A percentile compares a stretch with the other conserved stretches of the same genome.
Evolutionary conservation across 2,888 invertebrate genomes (phyloP).

Genomic region (Drosophila paranaensis): DNA sequence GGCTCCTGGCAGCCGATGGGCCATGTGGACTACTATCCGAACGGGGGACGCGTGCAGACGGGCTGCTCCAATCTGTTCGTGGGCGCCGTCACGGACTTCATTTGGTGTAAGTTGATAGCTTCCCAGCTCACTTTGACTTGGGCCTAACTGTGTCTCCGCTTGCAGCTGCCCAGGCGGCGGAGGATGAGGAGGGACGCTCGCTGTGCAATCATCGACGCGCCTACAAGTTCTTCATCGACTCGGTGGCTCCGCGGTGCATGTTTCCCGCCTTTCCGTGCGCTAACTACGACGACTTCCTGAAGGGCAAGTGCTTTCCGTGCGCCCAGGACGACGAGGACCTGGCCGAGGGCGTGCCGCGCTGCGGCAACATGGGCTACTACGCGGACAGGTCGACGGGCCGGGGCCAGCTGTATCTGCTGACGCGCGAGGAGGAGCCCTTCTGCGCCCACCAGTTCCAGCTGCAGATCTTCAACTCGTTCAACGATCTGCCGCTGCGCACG

Average conservation of each 20-base stretch:
- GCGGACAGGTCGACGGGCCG: conserved; percentile 93
- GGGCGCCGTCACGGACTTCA: conserved; percentile 95
- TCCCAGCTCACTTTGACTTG: conserved; percentile 36
- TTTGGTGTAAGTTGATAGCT: conserved; percentile 89
- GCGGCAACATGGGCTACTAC: conserved; percentile 97
- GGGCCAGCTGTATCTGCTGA: conserved; percentile 94
- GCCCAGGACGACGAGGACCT: conserved; percentile 82
- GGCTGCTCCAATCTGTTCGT: conserved; percentile 97
- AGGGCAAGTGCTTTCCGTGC: conserved; percentile 91
- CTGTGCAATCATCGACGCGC: conserved; percentile 97
- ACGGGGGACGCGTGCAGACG: conserved; percentile 95
- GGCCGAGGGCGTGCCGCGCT: conserved; percentile 86
- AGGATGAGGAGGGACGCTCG: conserved; percentile 94
- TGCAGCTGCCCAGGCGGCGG: conserved; percentile 87
- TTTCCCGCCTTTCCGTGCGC: conserved; percentile 96
- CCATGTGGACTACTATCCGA: conserved; percentile 96
- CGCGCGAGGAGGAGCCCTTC: conserved; percentile 96
- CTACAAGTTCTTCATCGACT: conserved; percentile 97
- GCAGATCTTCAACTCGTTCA: conserved; percentile 91
- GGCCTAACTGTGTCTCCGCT: neutral
- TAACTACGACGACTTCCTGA: conserved; percentile 92
- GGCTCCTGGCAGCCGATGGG: conserved; percentile 97
- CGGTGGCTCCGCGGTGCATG: conserved; percentile 94
- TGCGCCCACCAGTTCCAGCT: conserved; percentile 96
- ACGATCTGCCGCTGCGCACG: conserved; percentile 87